Evolutionary conservation across 2,888 invertebrate genomes (phyloP), one percentile per base, ranked within the genome.

Genomic region (Falcaria lacertinaria): DNA sequence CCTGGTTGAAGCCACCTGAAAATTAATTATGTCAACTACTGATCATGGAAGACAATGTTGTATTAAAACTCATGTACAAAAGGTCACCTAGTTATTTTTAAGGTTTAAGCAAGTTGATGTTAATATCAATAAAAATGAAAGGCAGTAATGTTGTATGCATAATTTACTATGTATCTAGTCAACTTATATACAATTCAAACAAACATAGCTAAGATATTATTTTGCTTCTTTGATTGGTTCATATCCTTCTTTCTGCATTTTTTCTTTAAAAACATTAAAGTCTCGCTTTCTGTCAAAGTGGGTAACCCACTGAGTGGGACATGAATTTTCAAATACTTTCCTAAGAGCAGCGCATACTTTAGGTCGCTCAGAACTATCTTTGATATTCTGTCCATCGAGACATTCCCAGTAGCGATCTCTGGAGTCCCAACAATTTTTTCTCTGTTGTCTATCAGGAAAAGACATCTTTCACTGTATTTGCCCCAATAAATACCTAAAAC

Each of bases 251-350:
- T 93, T 92, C 69, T 96, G 94, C 79, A 98, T 93, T 90, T 94
- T 94, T 64, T 95, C 94, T 88, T 97, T 97, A 81, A 95, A 98
- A 69, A 95, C 92, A 67, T 96, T 91, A 81, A 96, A 98, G 61
- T 94, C 95, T 68, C 96, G 90, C 82, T 96, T 97, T 63, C 96
- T 92, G 87, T 97, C 97, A 80, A 98, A 98, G 86, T 98, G 97
- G 74, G 95, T 95, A 35, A 98, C 96, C 98, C 97, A 97, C 76
- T 95, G 95, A 1, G 91, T 77, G 1, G 96, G 95, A 71, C 97
- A 97, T 16, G 92, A 92, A 48, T 91, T 90, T 87, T 95, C 95
- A 74, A 94, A 96, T 40, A 92, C 56, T 82, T 93, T 92, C 54
- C 96, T 92, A 57, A 95, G 81, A 64, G 93, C 90, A 49, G 84